Percentiles rank a stretch among this genome's conserved stretches.
Conservation (phyloP, 2,113 vertebrate species). For the Nesogale talazaci region DNA sequence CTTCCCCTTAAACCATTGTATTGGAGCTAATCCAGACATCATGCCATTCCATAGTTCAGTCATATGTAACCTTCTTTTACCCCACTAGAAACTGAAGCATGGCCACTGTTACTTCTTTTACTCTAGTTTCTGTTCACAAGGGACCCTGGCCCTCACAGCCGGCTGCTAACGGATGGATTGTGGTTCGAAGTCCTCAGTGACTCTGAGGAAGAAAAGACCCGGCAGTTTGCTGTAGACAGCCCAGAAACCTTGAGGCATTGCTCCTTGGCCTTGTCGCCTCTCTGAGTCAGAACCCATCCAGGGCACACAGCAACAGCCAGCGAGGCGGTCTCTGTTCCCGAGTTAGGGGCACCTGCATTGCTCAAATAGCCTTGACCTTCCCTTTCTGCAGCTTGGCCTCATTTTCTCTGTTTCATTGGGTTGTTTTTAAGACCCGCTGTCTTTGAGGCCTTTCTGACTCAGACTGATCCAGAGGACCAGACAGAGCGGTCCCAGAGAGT, state of each 20-base stretch:
- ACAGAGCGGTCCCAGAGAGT: neutral
- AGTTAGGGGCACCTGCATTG: neutral
- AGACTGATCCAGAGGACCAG: neutral
- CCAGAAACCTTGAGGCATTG: neutral
- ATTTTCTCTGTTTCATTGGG: neutral
- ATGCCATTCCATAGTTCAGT: no score
- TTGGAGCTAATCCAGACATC: no score
- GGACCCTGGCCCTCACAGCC: neutral
- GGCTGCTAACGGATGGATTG: neutral
- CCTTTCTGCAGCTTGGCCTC: conserved; percentile 11
- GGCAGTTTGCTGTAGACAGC: neutral
- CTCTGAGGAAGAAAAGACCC: neutral
- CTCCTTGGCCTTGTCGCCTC: neutral
- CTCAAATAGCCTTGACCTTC: conserved; percentile 10
- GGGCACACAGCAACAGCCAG: neutral
- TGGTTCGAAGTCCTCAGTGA: neutral
- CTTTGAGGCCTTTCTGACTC: neutral
- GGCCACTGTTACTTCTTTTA: conserved; percentile 16
- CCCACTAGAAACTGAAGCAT: conserved; percentile 46
- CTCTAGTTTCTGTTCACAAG: neutral
- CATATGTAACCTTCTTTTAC: neutral
- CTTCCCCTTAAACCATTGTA: no score
- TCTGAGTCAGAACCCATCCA: neutral
- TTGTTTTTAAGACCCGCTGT: neutral
- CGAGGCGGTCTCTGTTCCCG: neutral